Evolutionary conservation across 2,797 vertebrate genomes (phyloP), one percentile per base, ranked within the genome.

Genomic region (Erpetoichthys calabaricus): DNA sequence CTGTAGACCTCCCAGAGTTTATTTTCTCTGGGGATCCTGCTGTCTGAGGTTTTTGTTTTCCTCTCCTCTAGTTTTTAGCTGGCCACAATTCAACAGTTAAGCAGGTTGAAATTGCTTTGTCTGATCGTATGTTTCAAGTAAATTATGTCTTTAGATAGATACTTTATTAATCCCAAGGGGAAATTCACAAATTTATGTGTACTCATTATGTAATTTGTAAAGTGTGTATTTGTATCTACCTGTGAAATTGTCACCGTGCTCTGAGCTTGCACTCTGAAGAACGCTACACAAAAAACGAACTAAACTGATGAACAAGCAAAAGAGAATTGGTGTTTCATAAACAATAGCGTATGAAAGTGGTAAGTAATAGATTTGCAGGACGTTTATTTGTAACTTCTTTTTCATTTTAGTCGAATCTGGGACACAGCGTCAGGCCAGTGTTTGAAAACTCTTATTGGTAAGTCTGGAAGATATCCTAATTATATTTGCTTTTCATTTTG

Each of bases 401-500:
- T 57, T 64, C 1, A 68, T 55, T 51, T 43, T 72, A 99, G 96
- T 66, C 95, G 96, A 62, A 99, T 99, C 79, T 99, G 95, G 96
- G 96, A 98, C 75, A 99, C 95, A 0, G 96, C 96, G 2, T 99
- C 95, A 0, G 96, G 96, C 3, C 96, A 98, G 84, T 99, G 96
- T 79, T 83, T 99, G 78, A 99, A 99, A 88, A 99, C 96, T 0
- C 86, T 98, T 65, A 99, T 99, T 7, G 96, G 96, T 99, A 73
- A 90, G 88, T 64, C 47, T 4, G 9, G 52, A 45, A 3, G 3
- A 49, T 49, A 7, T 5, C 58, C 51, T 8, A 52, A 51, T 2
- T 8, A 7, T 47, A 10, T 42, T 45, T 51, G 5, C 53, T 6
- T 56, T 67, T 5, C 7, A 0, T 52, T 5, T 6, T 7, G 7